Conservation (phyloP, 2,797 vertebrate species). For the Cercopithecus hamlyni region DNA sequence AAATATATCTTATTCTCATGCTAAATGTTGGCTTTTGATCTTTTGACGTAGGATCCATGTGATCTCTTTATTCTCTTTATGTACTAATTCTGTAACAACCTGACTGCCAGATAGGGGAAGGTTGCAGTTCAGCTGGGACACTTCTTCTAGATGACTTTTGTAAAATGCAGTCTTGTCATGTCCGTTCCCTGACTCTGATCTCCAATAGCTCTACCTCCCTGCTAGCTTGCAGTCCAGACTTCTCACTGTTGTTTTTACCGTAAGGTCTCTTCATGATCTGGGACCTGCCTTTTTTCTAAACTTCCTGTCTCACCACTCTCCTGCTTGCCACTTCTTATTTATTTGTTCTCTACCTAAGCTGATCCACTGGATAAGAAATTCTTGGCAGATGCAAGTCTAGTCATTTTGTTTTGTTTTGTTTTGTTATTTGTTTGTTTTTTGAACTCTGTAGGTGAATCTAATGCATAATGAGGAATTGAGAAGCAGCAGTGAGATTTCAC, state of each 20-base stretch:
- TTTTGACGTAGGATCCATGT: background rate
- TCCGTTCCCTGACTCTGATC: too few species aligned
- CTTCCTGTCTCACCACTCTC: background rate
- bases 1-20: background rate
- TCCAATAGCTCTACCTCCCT: background rate
- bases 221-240: background rate
- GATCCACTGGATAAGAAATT: background rate
- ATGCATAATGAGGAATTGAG: background rate
- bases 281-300: background rate
- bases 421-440: background rate
- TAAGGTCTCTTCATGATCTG: background rate
- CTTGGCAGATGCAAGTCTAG: background rate
- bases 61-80: background rate
- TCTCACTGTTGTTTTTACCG: background rate
- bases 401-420: background rate
- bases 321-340: background rate
- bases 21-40: background rate
- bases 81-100: rapidly evolving
- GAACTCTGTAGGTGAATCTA: background rate
- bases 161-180: rapidly evolving
- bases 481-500: background rate
- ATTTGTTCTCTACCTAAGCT: background rate
- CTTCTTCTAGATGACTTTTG: background rate
- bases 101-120: background rate
- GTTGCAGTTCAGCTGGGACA: background rate